Evolutionary conservation across 2,888 invertebrate species (phyloP).

Genomic region (Anagyrus pseudococci): DNA sequence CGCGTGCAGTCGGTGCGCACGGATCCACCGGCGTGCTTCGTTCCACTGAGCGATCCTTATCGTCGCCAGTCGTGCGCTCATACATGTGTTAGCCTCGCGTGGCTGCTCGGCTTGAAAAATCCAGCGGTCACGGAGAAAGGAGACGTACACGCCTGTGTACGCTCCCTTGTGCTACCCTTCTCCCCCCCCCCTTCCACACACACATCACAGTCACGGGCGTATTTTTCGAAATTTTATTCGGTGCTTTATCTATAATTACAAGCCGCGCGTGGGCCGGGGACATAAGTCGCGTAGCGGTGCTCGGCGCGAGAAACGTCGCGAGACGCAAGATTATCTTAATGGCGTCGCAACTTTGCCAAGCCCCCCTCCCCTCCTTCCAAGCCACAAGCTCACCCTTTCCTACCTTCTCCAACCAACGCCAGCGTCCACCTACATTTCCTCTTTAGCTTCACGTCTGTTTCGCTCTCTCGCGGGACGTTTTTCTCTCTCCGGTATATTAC

Average conservation of each 20-base stretch:
- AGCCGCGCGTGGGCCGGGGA: slow-evolving; percentile 24
- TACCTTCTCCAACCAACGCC: background rate
- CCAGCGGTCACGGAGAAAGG: too few species aligned
- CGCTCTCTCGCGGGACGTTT: background rate
- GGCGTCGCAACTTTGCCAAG: slow-evolving; percentile 46
- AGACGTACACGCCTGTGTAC: too few species aligned
- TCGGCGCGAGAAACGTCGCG: slow-evolving; percentile 25
- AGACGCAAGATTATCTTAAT: slow-evolving; percentile 49
- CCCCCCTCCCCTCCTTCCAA: background rate
- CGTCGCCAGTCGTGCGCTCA: too few species aligned
- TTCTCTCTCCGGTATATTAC: background rate
- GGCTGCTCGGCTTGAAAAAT: too few species aligned
- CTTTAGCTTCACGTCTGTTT: background rate
- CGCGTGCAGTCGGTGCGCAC: too few species aligned
- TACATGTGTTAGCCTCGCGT: too few species aligned
- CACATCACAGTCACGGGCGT: slow-evolving; percentile 3
- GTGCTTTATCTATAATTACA: slow-evolving; percentile 40
- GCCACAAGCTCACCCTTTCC: background rate
- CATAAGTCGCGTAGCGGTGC: slow-evolving; percentile 32
- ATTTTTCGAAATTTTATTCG: slow-evolving; percentile 35
- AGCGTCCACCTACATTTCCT: background rate
- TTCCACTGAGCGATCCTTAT: too few species aligned
- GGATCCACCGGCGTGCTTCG: too few species aligned
- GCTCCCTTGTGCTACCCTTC: too few species aligned
- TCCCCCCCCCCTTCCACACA: background rate